A percentile compares a stretch with the other conserved stretches of the same genome.
phyloP scores from a whole-genome alignment of 2,888 invertebrate species.

The Dicyrtomina minuta region DNA sequence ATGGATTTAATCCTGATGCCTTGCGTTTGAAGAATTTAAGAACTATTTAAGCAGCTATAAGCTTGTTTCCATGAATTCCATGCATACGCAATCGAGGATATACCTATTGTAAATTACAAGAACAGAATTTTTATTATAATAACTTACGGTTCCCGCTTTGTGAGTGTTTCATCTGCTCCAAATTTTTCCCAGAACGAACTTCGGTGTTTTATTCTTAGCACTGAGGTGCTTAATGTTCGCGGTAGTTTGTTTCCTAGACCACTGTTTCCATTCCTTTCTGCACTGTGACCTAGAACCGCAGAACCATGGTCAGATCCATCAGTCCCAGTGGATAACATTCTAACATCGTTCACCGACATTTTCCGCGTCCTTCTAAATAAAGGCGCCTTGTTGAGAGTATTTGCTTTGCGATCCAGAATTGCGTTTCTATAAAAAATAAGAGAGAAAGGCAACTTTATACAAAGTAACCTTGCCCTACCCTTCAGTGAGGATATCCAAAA shows the following conservation, averaged over 20 bases:
- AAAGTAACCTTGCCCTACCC: no score
- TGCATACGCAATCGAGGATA: no score
- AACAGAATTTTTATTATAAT: no score
- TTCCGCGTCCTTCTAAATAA: conserved; percentile 16
- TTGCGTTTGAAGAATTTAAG: no score
- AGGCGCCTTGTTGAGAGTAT: background rate
- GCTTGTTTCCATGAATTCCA: no score
- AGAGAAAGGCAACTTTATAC: no score
- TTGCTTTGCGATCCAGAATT: no score
- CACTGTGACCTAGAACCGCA: conserved; percentile 20
- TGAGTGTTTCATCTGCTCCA: conserved; percentile 61
- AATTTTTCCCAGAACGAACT: conserved; percentile 84
- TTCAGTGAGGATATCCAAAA: no score
- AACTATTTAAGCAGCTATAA: no score
- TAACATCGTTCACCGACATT: conserved; percentile 45
- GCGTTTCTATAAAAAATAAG: no score
- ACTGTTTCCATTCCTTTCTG: background rate
- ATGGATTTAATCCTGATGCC: no score
- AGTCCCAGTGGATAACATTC: conserved; percentile 12
- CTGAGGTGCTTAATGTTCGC: conserved; percentile 75
- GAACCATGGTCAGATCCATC: conserved; percentile 33
- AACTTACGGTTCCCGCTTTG: conserved; percentile 70
- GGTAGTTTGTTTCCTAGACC: conserved; percentile 60
- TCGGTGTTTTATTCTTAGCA: conserved; percentile 73
- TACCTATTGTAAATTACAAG: no score